Percentiles rank a stretch among this genome's conserved stretches.
These are phyloP conservation scores for Poicephalus meyeri DNA, from an alignment of 2,113 vertebrate genomes.

Conservation along the genomic window DNA sequence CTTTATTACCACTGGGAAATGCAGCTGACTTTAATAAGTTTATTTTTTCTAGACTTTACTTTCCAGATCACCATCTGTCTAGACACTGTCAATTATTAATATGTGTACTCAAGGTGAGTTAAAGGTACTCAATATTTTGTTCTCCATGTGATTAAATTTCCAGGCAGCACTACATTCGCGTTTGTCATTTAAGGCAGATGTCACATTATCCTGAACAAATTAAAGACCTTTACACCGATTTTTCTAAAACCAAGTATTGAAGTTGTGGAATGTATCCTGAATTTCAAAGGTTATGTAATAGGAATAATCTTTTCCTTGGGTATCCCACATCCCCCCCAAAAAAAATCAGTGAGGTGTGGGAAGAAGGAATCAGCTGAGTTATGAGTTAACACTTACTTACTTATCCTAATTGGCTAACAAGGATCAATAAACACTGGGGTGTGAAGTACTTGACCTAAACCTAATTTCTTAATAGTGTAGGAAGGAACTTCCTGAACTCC, in stretches of 20 bases:
- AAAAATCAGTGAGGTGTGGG: background rate
- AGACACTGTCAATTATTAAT: conserved; percentile 21
- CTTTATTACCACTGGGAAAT: background rate
- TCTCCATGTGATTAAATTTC: background rate
- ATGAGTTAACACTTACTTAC: background rate
- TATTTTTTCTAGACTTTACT: conserved; percentile 19
- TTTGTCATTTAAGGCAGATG: conserved; percentile 4
- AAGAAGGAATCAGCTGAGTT: background rate
- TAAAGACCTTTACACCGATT: background rate
- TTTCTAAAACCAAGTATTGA: background rate
- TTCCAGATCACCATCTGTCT: background rate
- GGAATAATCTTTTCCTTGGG: background rate
- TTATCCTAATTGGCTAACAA: background rate
- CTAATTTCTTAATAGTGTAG: fast-evolving
- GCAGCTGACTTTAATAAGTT: background rate
- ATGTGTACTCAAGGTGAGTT: background rate
- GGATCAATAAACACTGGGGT: background rate
- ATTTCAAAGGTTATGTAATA: background rate
- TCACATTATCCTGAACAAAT: background rate
- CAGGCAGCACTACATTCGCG: background rate
- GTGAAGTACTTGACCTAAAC: background rate
- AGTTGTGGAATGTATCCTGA: background rate
- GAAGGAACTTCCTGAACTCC: background rate
- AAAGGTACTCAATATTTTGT: background rate
- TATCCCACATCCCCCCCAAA: fast-evolving